A percentile compares a stretch with the other conserved stretches of the same genome.
Evolutionary conservation across 2,113 vertebrate genomes (phyloP).

Genomic region (Oostethus manadensis): DNA sequence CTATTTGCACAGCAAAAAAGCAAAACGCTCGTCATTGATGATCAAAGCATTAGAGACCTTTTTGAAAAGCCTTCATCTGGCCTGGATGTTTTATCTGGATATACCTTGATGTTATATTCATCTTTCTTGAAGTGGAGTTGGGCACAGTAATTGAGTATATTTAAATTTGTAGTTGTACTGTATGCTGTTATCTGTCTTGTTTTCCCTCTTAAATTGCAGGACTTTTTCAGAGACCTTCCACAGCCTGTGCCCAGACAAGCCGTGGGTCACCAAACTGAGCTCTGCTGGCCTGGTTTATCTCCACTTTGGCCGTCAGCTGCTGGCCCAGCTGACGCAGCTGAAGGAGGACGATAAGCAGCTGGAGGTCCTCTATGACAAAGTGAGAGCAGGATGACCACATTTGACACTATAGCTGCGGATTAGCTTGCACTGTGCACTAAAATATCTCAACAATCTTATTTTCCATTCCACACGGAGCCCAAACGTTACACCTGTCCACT

Average conservation of each 20-base stretch:
- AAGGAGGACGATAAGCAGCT: conserved; percentile 72
- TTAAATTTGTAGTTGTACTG: no score
- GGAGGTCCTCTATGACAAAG: conserved; percentile 83
- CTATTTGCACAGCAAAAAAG: no score
- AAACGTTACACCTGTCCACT: neutral
- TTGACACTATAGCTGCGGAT: neutral
- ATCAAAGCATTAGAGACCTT: no score
- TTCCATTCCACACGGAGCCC: neutral
- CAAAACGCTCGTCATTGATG: no score
- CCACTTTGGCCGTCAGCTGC: conserved; percentile 82
- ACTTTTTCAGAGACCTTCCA: conserved; percentile 81
- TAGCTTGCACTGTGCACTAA: conserved; percentile 7
- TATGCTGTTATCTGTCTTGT: neutral
- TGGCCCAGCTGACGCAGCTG: conserved; percentile 74
- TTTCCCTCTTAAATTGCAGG: conserved; percentile 57
- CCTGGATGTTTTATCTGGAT: no score
- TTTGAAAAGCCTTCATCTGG: no score
- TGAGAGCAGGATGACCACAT: conserved; percentile 38
- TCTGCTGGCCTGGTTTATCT: conserved; percentile 88
- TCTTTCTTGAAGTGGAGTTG: no score
- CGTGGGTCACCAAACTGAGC: conserved; percentile 91
- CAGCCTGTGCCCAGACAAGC: conserved; percentile 81
- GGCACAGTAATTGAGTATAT: no score
- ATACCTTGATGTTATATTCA: no score
- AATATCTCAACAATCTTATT: conserved; percentile 7